Evolutionary conservation across 2,888 invertebrate genomes (phyloP), one percentile per base, ranked within the genome.

Genomic region (Drosophila mercatorum): DNA sequence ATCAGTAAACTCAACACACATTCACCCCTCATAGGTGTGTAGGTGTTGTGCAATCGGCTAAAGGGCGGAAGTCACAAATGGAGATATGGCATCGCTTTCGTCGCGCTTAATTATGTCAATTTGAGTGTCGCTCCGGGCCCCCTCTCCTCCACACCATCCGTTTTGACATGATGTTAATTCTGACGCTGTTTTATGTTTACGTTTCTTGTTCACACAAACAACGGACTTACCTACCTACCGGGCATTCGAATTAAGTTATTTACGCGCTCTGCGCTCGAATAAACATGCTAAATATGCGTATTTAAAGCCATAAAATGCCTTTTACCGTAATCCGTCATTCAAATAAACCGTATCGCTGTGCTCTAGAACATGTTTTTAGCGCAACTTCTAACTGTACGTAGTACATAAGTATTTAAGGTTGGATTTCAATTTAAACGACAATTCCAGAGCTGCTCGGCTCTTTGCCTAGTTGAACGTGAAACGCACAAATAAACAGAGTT

Each of bases 41-140:
- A 34, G 52, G 43, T 64, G 57, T 84, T 83, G 68, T 74, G 84
- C 56, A 82, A 82, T 75, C 78, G 60, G 51, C 58, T 61, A 72
- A 69, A 78, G 57, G 76, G 76, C 86, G 86, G 86, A 84, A 80
- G 76, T 83, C 61, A 31, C 41, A 66, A 73, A 61, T 68, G 51
- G 53, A 71, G 69, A 71, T 65, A 64, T 40, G 28, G 59, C 52
- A 59, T 49, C 61, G 49, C 58, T 63, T 59, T 57, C 41, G 66
- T 61, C 56, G 41, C 56, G 66, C 67, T 68, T 76, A 67, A 75
- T 75, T 78, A 55, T 76, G 52, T 63, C 72, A 75, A 60, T 68
- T 72, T 67, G 12, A 60, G 61, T 64, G 62, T 57, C 44, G 43
- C 34, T 31, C 28, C 5, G n/a, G 46, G 41, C 4, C 3, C 3